Evolutionary conservation across 2,888 invertebrate genomes (phyloP).

Genomic region (Orthosia gothica): DNA sequence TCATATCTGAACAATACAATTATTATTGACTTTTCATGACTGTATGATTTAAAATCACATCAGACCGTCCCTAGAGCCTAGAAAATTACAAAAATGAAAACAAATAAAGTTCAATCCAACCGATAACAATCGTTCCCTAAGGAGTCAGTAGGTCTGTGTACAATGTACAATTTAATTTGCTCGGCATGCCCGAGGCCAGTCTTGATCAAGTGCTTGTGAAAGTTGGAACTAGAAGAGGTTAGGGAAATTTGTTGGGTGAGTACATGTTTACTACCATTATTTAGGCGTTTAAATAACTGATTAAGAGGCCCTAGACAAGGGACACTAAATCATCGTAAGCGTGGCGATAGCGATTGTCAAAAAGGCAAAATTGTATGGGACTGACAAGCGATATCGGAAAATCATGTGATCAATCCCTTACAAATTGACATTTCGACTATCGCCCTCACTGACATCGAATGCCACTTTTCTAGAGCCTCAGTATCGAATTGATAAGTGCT

Average conservation of each 20-base stretch:
- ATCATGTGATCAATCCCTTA: no score
- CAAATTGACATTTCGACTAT: no score
- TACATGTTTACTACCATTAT: no score
- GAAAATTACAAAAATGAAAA: constrained; percentile 51
- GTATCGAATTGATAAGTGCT: no score
- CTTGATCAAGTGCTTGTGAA: constrained; percentile 11
- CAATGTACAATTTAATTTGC: constrained; percentile 39
- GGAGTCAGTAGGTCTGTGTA: constrained; percentile 18
- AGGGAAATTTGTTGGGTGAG: neutral
- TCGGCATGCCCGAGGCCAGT: constrained; percentile 25
- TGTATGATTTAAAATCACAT: constrained; percentile 41
- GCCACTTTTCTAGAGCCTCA: no score
- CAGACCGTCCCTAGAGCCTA: constrained; percentile 24
- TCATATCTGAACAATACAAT: neutral
- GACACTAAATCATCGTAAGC: no score
- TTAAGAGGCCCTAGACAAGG: no score
- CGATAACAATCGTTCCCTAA: constrained; percentile 54
- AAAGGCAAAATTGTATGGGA: no score
- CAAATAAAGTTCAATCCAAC: constrained; percentile 55
- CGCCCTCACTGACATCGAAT: no score
- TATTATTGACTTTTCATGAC: constrained; percentile 5
- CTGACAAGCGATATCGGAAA: no score
- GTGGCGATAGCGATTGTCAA: no score
- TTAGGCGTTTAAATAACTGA: neutral
- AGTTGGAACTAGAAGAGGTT: neutral